Base-by-base conservation (phyloP, 2,888 invertebrate species). In the Mesodorylaimus sp. region DNA sequence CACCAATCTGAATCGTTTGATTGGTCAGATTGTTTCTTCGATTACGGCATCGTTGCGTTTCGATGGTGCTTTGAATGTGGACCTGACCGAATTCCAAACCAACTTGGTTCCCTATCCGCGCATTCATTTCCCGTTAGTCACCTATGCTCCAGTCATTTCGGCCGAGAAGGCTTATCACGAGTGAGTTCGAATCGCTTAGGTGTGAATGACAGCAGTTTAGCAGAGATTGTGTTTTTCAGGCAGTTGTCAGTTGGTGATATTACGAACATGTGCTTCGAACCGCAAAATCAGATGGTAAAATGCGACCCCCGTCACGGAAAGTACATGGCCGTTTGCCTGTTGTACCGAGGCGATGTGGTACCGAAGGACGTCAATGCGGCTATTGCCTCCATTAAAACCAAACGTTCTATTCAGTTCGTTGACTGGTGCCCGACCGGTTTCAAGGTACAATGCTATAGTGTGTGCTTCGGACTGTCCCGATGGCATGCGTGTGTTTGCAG, bases 121-220 rank as follows among this genome's bases (percentile, higher is more conserved):
- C 3, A 50, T 50, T 21, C 50, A 50, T 25, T 50, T 50, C 27
- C 50, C 50, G 3, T 24, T 50, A 29, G 44, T 27, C 10, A 43
- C 44, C 7, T 43, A 43, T 26, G 24, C 41, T 39, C 41, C 41
- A 7, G 58, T 88, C 63, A 85, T 88, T 70, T 84, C 85, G 1
- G 84, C 87, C 52, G 87, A 87, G 72, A 87, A 87, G 72, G 87
- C 87, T 13, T 85, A 87, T 75, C 87, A 88, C 68, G 87, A 88
- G 70, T 56, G 57, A 59, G 49, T n/a, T n/a, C n/a, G n/a, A n/a
- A n/a, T n/a, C n/a, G n/a, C n/a, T n/a, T n/a, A n/a, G n/a, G n/a
- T n/a, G n/a, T n/a, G n/a, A n/a, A n/a, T n/a, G n/a, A n/a, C n/a
- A n/a, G n/a, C n/a, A n/a, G n/a, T n/a, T n/a, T n/a, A n/a, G n/a